Evolutionary conservation across 2,797 vertebrate species (phyloP), one percentile per base, ranked within the genome.

Genomic region (Carcharodon carcharias): DNA sequence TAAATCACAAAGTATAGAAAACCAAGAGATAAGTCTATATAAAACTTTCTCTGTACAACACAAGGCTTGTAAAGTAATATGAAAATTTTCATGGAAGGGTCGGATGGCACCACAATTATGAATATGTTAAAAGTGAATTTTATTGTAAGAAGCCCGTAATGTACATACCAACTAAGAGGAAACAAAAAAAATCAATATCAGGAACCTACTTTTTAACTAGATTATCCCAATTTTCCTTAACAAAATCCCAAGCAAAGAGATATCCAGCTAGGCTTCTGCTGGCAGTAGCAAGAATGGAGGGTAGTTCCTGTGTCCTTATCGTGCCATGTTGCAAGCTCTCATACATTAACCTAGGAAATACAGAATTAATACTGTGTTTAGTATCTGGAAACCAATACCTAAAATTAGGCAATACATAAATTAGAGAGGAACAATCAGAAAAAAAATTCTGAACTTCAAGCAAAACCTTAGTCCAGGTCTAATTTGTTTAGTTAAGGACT

Each of bases 221-320:
- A 63, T 97, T 97, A 97, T 98, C 97, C 99, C 99, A 99, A 97
- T 99, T 99, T 97, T 99, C 98, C 97, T 99, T 99, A 82, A 99
- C 98, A 96, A 99, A 99, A 97, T 99, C 98, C 99, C 99, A 99
- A n/a, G 98, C 98, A 97, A 99, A 97, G 96, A 99, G 97, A 97
- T 98, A 97, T 45, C 99, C 99, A 23, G 98, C 97, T 96, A 99
- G 98, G 97, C 97, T 97, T 1, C 96, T 97, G 97, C 98, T 98
- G 96, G 98, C 96, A 0, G 97, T 98, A 96, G 5, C 97, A 97
- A 99, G 97, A 97, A 99, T 97, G 96, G 97, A 97, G 6, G 98
- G 98, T 97, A 99, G 96, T 96, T 99, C 99, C 96, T 99, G 99
- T 3, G 98, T 98, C 96, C 98, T 98, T 96, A 99, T 98, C 12